These are phyloP conservation scores for Ascidia mentula DNA, from an alignment of 23 tunicate species.

Conservation along the genomic window DNA sequence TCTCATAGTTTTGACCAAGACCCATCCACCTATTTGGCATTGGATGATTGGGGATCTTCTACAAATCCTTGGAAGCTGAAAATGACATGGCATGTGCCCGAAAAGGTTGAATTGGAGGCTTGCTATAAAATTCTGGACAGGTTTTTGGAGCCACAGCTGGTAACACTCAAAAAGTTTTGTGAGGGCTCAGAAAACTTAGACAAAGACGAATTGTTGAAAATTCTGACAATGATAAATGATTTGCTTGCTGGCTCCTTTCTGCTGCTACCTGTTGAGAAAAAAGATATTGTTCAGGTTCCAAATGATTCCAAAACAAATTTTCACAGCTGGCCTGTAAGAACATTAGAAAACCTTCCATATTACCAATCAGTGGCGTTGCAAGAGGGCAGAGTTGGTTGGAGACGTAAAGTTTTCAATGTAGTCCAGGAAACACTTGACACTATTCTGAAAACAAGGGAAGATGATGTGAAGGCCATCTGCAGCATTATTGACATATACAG, in stretches of 20 bases:
- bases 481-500: slow-evolving; percentile 70
- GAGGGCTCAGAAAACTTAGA: slow-evolving; percentile 29
- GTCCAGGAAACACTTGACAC: slow-evolving; percentile 33
- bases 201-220: slow-evolving; percentile 63
- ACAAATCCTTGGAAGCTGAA: slow-evolving; percentile 45
- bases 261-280: slow-evolving; percentile 31
- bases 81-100: slow-evolving; percentile 77
- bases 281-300: slow-evolving; percentile 14
- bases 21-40: slow-evolving; percentile 34
- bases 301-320: slow-evolving; percentile 18
- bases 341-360: slow-evolving; percentile 32
- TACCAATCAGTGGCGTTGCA: slow-evolving; percentile 16
- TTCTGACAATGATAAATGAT: slow-evolving; percentile 34
- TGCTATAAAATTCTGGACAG: slow-evolving; percentile 44
- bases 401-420: slow-evolving; percentile 35
- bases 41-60: slow-evolving; percentile 81
- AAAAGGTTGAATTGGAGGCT: slow-evolving; percentile 55
- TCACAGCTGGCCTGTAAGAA: slow-evolving; percentile 40
- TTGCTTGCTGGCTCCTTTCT: slow-evolving; percentile 7
- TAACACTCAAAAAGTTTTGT: slow-evolving; percentile 27
- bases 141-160: slow-evolving; percentile 48
- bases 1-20: slow-evolving; percentile 31
- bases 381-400: slow-evolving; percentile 12
- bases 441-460: slow-evolving; percentile 44
- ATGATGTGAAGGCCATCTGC: slow-evolving; percentile 76